phyloP scores from a whole-genome alignment of 2,888 invertebrate species.

The Eumerus sabulonum region DNA sequence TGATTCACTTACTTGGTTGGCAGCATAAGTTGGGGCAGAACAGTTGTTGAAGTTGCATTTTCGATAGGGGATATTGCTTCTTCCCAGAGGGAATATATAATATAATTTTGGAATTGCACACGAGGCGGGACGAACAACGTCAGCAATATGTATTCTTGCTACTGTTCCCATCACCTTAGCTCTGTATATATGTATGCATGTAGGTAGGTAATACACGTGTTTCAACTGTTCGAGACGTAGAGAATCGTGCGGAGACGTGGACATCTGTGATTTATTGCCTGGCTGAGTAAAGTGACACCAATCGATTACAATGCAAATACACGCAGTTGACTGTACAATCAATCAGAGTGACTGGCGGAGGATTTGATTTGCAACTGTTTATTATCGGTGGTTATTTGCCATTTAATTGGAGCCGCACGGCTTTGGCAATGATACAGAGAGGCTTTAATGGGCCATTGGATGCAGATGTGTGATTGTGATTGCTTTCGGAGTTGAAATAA shows the following conservation, averaged over 20 bases:
- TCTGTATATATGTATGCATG: too few relatives aligned
- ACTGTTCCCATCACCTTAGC: too few relatives aligned
- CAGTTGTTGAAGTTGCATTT: slow-evolving; percentile 57
- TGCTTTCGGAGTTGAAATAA: neutral
- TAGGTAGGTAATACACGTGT: too few relatives aligned
- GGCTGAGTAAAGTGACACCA: slow-evolving; percentile 38
- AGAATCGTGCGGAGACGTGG: neutral
- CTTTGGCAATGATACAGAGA: neutral
- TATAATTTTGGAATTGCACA: slow-evolving; percentile 41
- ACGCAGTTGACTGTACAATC: slow-evolving; percentile 35
- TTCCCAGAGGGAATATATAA: slow-evolving; percentile 40
- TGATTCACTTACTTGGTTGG: slow-evolving; percentile 4
- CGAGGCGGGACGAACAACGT: slow-evolving; percentile 2
- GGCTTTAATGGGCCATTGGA: neutral
- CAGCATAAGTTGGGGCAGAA: slow-evolving; percentile 32
- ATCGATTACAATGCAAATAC: slow-evolving; percentile 39
- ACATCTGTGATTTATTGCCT: slow-evolving; percentile 49
- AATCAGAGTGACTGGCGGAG: slow-evolving; percentile 16
- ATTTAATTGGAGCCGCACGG: slow-evolving; percentile 1
- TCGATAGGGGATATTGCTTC: slow-evolving; percentile 18
- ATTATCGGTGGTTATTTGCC: slow-evolving; percentile 9
- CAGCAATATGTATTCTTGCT: slow-evolving; percentile 24
- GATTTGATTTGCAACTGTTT: slow-evolving; percentile 24
- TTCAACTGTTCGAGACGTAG: too few relatives aligned
- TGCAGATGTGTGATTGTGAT: neutral